Conservation (phyloP, 1,140 invertebrate genomes). For the Drosophila nigrodunni region DNA sequence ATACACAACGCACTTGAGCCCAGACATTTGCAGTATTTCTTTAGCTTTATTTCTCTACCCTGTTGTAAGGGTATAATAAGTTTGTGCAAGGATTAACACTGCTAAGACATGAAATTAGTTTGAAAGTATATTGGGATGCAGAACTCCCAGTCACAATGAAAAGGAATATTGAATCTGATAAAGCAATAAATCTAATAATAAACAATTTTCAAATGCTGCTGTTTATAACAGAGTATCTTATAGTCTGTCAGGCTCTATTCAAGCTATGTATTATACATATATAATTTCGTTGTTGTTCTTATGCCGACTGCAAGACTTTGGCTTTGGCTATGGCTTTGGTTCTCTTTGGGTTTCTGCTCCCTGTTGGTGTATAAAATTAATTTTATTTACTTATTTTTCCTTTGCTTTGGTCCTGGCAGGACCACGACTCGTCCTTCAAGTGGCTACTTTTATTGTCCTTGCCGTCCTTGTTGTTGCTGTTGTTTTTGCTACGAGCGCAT, state of each 20-base stretch:
- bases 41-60: slow-evolving; percentile 45
- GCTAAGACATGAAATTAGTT: not conserved
- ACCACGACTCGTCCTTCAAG: slow-evolving; percentile 63
- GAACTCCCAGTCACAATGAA: too few relatives aligned
- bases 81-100: too few relatives aligned
- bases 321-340: slow-evolving; percentile 22
- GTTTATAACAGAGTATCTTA: not conserved
- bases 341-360: not conserved
- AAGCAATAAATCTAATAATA: too few relatives aligned
- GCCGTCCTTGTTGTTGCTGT: slow-evolving; percentile 26
- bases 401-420: slow-evolving; percentile 29
- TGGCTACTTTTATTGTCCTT: slow-evolving; percentile 66
- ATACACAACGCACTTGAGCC: slow-evolving; percentile 62
- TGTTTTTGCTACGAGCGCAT: slow-evolving; percentile 61
- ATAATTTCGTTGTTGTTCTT: slow-evolving; percentile 17
- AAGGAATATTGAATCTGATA: too few relatives aligned
- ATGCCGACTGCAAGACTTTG: slow-evolving; percentile 48
- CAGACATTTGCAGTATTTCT: slow-evolving; percentile 81
- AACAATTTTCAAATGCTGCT: too few relatives aligned
- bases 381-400: slow-evolving; percentile 69
- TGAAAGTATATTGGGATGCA: not conserved
- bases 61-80: not conserved
- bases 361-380: slow-evolving; percentile 71
- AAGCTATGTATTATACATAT: slow-evolving; percentile 21
- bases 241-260: not conserved